phyloP scores from a whole-genome alignment of 1,140 invertebrate species.

The Achroia grisella region DNA sequence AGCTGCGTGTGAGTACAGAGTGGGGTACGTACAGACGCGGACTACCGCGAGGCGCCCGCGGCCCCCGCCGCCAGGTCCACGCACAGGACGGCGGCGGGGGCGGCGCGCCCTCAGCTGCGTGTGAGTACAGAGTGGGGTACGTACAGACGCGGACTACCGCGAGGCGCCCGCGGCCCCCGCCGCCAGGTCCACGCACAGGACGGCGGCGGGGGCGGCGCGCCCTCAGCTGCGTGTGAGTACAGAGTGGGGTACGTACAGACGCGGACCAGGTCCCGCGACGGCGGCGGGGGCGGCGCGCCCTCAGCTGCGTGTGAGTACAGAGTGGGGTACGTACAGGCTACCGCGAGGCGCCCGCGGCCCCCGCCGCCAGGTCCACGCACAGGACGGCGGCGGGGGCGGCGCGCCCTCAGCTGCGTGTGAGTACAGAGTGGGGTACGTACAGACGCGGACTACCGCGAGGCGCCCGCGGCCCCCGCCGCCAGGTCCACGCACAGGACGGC shows the following conservation, averaged over 20 bases:
- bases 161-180: slow-evolving; percentile 16
- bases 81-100: slow-evolving; percentile 55
- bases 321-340: slow-evolving; percentile 5
- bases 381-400: slow-evolving; percentile 61
- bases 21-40: background rate
- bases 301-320: background rate
- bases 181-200: slow-evolving; percentile 16
- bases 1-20: background rate
- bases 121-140: slow-evolving; percentile 2
- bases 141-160: slow-evolving; percentile 9
- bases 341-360: slow-evolving; percentile 38
- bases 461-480: too few species aligned
- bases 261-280: too few species aligned
- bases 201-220: slow-evolving; percentile 18
- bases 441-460: too few species aligned
- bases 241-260: background rate
- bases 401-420: slow-evolving; percentile 30
- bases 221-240: slow-evolving; percentile 10
- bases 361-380: slow-evolving; percentile 52
- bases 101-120: slow-evolving; percentile 41
- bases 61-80: slow-evolving; percentile 60
- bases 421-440: too few species aligned
- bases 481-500: too few species aligned
- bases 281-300: background rate
- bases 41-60: slow-evolving; percentile 38